Evolutionary conservation across 2,888 invertebrate genomes (phyloP), one percentile per base, ranked within the genome.

Genomic region (Ophraella communa): DNA sequence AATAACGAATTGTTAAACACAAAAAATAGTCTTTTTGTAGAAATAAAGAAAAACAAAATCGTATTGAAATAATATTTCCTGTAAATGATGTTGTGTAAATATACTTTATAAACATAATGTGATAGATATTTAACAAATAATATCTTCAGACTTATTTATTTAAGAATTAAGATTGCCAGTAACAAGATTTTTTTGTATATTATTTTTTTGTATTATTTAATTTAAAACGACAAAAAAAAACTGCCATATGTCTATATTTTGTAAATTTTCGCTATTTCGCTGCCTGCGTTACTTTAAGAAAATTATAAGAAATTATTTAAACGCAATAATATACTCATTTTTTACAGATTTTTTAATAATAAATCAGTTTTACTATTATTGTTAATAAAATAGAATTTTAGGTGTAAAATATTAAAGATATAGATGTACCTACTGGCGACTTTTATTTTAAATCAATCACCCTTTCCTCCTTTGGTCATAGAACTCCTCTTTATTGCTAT

Each of bases 91-190:
- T n/a, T n/a, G n/a, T 65, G 60, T 65, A 65, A 62, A 57, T 62
- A 62, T 64, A 44, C 60, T 66, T 56, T 60, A 62, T 65, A 58
- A 67, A 63, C 51, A 65, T n/a, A n/a, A n/a, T 69, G 69, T 69
- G 69, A 69, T 69, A 69, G 56, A 62, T 35, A 47, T 59, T 8
- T 66, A 60, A 56, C 55, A 64, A 51, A 30, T 30, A 54, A n/a
- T 49, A 51, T 51, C 60, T 64, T 58, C 62, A 61, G 65, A 62
- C 51, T 65, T 66, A 66, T 66, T 66, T 66, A 66, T 69, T 66
- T 57, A 61, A 64, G 60, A 58, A 33, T 51, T 56, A 57, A 67
- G 66, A 58, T 54, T 62, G 69, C 64, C 69, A 69, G 69, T 67
- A 67, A 61, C 42, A 39, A 52, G n/a, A n/a, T n/a, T n/a, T n/a